A percentile compares a stretch with the other conserved stretches of the same genome.
phyloP scores from a whole-genome alignment of 2,888 invertebrate species.

The Arrhopalites spinosus region DNA sequence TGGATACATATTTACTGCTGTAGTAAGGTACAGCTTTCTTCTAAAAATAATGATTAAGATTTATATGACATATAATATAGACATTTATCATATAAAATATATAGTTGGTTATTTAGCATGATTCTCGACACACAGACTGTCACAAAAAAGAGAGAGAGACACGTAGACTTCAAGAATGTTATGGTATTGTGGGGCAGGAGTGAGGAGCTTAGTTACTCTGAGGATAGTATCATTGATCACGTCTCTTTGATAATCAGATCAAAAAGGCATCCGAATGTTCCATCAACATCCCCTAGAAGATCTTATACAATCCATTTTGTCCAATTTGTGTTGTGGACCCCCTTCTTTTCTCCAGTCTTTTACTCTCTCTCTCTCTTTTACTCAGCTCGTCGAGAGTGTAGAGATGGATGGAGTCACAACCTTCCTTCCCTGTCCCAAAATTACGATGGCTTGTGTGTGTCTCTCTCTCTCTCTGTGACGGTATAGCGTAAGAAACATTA shows the following conservation, averaged over 20 bases:
- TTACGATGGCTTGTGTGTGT: background rate
- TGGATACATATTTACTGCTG: no score
- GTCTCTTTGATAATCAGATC: conserved; percentile 33
- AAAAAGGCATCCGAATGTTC: conserved; percentile 41
- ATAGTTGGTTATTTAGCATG: no score
- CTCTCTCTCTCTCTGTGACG: no score
- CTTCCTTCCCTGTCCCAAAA: background rate
- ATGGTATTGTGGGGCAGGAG: background rate
- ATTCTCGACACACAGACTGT: background rate
- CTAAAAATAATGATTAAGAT: no score
- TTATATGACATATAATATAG: background rate
- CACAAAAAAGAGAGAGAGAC: background rate
- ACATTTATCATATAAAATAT: no score
- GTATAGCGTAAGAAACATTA: no score
- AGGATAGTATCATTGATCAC: conserved; percentile 35
- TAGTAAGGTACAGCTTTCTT: no score
- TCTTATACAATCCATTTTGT: conserved; percentile 37
- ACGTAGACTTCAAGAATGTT: background rate
- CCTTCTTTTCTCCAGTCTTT: conserved; percentile 1
- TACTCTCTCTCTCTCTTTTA: no score
- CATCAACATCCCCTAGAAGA: conserved; percentile 39
- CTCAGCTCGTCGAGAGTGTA: background rate
- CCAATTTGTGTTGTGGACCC: conserved; percentile 32
- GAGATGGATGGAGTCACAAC: background rate
- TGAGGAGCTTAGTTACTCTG: background rate